These are phyloP conservation scores for Microplitis mediator DNA, from an alignment of 1,140 invertebrate genomes.

Conservation along the genomic window DNA sequence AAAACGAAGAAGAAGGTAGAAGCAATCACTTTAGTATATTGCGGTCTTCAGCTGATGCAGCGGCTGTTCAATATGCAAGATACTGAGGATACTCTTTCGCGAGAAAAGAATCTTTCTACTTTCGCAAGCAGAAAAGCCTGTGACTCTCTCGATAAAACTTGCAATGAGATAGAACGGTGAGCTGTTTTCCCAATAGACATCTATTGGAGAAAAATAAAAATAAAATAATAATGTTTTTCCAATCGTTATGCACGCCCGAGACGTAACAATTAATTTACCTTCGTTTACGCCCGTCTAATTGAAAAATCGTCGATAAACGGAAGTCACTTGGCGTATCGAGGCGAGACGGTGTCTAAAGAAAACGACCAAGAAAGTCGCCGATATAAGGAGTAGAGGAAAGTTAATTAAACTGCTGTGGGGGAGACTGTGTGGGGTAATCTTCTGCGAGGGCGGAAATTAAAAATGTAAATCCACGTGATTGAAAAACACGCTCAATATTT, in stretches of 20 bases:
- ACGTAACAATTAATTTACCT: constrained; percentile 48
- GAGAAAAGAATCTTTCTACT: background rate
- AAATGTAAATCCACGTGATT: constrained; percentile 52
- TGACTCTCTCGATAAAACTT: background rate
- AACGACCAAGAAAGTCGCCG: constrained; percentile 1
- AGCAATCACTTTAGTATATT: constrained; percentile 21
- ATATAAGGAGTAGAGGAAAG: constrained; percentile 41
- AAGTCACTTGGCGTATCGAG: background rate
- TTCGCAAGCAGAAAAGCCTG: background rate
- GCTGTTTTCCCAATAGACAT: background rate
- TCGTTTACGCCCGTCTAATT: constrained; percentile 48
- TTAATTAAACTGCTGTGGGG: constrained; percentile 44
- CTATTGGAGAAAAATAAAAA: background rate
- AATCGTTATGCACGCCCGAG: background rate
- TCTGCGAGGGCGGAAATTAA: constrained; percentile 47
- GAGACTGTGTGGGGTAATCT: constrained; percentile 21
- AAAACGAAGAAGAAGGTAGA: background rate
- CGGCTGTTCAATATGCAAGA: constrained; percentile 20
- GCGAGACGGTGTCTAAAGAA: background rate
- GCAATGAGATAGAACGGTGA: background rate
- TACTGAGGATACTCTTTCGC: background rate
- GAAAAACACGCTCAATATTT: constrained; percentile 32
- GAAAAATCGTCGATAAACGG: constrained; percentile 43
- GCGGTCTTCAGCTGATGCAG: constrained; percentile 18
- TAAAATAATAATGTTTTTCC: background rate